A percentile compares a stretch with the other conserved stretches of the same genome.
These are phyloP conservation scores for Trichogramma dendrolimi DNA, from an alignment of 2,888 invertebrate species.

Conservation along the genomic window DNA sequence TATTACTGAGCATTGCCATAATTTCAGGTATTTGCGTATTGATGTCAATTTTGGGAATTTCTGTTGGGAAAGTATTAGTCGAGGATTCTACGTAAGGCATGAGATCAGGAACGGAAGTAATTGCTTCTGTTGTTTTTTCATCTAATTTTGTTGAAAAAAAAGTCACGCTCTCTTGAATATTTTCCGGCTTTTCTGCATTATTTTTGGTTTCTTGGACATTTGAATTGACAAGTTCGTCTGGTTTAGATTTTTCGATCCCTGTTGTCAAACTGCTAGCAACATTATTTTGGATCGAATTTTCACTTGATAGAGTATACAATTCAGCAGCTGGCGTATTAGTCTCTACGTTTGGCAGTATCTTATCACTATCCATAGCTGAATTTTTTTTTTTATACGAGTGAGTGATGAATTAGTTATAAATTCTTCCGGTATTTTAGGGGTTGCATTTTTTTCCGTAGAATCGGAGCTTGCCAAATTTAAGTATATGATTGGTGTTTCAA, in stretches of 20 bases:
- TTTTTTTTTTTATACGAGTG: slow-evolving; percentile 24
- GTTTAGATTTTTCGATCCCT: slow-evolving; percentile 26
- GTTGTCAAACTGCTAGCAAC: slow-evolving; percentile 44
- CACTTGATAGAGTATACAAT: slow-evolving; percentile 31
- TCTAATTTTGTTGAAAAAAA: not conserved
- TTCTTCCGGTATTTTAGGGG: not conserved
- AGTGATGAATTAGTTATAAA: slow-evolving; percentile 15
- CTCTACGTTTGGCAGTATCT: slow-evolving; percentile 36
- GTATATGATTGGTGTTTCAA: slow-evolving; percentile 23
- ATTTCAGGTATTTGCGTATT: slow-evolving; percentile 18
- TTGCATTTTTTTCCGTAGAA: not conserved
- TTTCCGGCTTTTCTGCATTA: not conserved
- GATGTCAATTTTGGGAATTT: slow-evolving; percentile 13
- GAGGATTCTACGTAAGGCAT: not conserved
- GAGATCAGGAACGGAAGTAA: not conserved
- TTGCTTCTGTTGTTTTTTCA: not conserved
- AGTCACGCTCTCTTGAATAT: slow-evolving; percentile 7
- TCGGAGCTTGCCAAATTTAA: slow-evolving; percentile 14
- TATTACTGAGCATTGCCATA: slow-evolving; percentile 2
- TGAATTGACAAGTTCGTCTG: slow-evolving; percentile 2
- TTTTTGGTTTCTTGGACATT: not conserved
- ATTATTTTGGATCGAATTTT: slow-evolving; percentile 27
- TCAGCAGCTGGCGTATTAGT: slow-evolving; percentile 19
- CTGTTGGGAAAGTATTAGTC: slow-evolving; percentile 5
- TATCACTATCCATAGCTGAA: slow-evolving; percentile 31